Evolutionary conservation across 2,113 vertebrate genomes (phyloP).

Genomic region (Pachycephala philippinensis): DNA sequence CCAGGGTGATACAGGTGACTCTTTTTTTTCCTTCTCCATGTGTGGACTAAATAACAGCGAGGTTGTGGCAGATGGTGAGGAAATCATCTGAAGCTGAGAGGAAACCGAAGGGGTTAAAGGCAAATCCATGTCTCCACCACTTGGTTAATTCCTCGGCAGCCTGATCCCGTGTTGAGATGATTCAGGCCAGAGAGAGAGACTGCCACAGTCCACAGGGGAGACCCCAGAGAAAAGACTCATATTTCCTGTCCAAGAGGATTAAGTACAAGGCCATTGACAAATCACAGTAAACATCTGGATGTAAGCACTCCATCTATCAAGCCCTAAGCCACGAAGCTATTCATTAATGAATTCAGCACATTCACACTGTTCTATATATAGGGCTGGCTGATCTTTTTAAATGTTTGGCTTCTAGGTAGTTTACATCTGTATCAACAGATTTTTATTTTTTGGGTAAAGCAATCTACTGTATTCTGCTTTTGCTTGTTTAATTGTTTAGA

Average conservation of each 20-base stretch:
- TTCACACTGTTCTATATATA: slow-evolving; percentile 44
- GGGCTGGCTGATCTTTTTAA: not conserved
- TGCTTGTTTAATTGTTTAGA: not conserved
- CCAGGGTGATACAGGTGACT: not conserved
- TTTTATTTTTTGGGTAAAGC: not conserved
- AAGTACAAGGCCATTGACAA: slow-evolving; percentile 69
- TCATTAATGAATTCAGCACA: slow-evolving; percentile 63
- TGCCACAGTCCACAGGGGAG: slow-evolving; percentile 21
- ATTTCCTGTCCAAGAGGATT: slow-evolving; percentile 69
- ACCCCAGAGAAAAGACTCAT: not conserved
- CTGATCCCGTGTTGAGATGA: not conserved
- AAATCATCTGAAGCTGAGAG: not conserved
- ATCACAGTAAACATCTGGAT: slow-evolving; percentile 73
- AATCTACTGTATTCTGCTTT: not conserved
- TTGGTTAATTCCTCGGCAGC: slow-evolving; percentile 46
- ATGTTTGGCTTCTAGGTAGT: not conserved
- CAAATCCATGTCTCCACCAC: not conserved
- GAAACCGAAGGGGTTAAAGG: slow-evolving; percentile 15
- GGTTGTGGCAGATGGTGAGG: not conserved
- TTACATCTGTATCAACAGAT: not conserved
- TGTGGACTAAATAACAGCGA: not conserved
- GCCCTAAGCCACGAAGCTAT: slow-evolving; percentile 63
- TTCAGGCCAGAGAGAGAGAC: slow-evolving; percentile 18
- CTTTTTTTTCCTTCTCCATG: not conserved
- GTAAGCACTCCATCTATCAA: not conserved